These are phyloP conservation scores for Oryzias celebensis DNA, from an alignment of 2,113 vertebrate genomes.

Conservation along the genomic window DNA sequence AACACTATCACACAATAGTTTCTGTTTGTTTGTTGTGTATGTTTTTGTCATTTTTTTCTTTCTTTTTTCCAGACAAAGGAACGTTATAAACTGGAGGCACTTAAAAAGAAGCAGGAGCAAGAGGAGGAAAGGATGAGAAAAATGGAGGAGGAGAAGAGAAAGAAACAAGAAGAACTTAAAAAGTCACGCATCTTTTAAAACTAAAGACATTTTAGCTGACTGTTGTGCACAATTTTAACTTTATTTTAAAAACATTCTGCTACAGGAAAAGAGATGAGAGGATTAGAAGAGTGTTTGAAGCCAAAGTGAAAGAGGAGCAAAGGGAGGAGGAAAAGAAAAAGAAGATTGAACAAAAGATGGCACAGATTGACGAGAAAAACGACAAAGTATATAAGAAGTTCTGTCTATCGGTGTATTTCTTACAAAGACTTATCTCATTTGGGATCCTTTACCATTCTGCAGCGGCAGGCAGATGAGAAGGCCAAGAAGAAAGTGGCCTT, in stretches of 20 bases:
- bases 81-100: conserved; percentile 83
- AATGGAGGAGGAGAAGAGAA: conserved; percentile 88
- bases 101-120: conserved; percentile 88
- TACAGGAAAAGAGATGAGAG: conserved; percentile 90
- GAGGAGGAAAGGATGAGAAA: conserved; percentile 87
- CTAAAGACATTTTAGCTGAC: neutral
- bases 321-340: conserved; percentile 88
- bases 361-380: conserved; percentile 87
- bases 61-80: conserved; percentile 82
- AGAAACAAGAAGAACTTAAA: conserved; percentile 84
- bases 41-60: neutral
- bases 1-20: no score
- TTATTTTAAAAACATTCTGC: neutral
- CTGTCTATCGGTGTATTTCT: neutral
- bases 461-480: conserved; percentile 87
- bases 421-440: neutral
- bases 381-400: conserved; percentile 81
- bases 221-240: neutral
- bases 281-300: conserved; percentile 83
- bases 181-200: conserved; percentile 62
- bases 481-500: conserved; percentile 82
- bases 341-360: conserved; percentile 88
- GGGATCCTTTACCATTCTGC: conserved; percentile 10
- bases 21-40: neutral
- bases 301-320: conserved; percentile 87